Evolutionary conservation across 2,113 vertebrate species (phyloP), one percentile per base, ranked within the genome.

Genomic region (Piaya cayana): DNA sequence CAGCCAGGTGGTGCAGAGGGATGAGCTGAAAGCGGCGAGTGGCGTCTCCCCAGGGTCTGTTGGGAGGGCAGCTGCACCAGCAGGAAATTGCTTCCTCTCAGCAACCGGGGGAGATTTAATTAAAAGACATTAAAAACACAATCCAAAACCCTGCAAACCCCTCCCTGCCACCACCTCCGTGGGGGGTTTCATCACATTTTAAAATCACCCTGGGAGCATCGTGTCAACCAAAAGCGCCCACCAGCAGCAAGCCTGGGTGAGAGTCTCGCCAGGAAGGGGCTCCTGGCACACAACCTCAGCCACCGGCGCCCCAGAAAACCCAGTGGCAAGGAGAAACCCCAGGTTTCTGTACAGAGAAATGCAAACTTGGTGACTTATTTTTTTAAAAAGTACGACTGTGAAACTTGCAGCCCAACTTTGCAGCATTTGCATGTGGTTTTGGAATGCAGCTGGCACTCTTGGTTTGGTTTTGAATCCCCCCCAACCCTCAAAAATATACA

Each of bases 121-220:
- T 30, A 86, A 72, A 86, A 82, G 10, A 16, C 9, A 74, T 62
- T 45, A 4, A 43, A 43, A n/a, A 70, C 49, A 26, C 23, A 3
- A 10, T 5, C 45, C 81, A 15, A 30, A 78, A 69, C 2, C 6
- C 58, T 18, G 5, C 39, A 45, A 60, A 78, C 12, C 11, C 32
- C 37, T 36, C 45, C 59, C 63, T 60, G 62, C 32, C 22, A 8
- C 43, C 71, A 72, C 63, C 55, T 80, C 82, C 62, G 19, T 0
- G 0, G 9, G 8, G n/a, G 3, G 3, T 6, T 32, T 60, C 30
- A 12, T 5, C 2, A 1, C 5, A 1, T 59, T 82, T 63, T 69
- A 45, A 53, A 70, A 69, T 20, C 5, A 3, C 29, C 34, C 47
- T 82, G 3, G 0, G 12, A 75, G 56, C 52, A 77, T 7, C 23